A percentile compares a stretch with the other conserved stretches of the same genome.
These are phyloP conservation scores for Cynocephalus volans DNA, from an alignment of 2,113 vertebrate species.

Conservation along the genomic window DNA sequence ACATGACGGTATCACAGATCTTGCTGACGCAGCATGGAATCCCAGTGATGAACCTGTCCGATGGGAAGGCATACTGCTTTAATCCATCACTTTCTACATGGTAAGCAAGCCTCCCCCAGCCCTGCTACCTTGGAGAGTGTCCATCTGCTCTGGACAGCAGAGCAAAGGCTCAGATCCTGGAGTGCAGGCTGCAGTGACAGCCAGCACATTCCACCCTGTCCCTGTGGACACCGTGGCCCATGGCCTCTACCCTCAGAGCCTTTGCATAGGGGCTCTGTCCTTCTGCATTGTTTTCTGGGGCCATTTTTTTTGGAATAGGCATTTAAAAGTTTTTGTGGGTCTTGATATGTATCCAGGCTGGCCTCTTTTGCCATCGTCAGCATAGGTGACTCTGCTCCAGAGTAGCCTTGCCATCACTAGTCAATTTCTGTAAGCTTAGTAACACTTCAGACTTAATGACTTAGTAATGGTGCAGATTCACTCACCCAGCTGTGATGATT, in stretches of 20 bases:
- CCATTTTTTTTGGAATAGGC: background rate
- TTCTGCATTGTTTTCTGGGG: background rate
- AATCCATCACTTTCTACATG: slow-evolving; percentile 94
- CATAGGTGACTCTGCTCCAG: background rate
- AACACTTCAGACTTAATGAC: background rate
- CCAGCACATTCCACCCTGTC: background rate
- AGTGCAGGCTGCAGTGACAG: background rate
- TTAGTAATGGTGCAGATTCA: background rate
- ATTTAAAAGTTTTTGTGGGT: background rate
- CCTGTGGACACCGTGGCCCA: background rate
- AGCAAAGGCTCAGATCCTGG: background rate
- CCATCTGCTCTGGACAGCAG: background rate
- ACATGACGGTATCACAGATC: slow-evolving; percentile 94
- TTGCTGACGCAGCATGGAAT: slow-evolving; percentile 97
- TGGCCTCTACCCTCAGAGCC: background rate
- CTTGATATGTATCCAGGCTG: background rate
- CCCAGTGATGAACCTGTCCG: slow-evolving; percentile 95
- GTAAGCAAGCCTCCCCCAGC: slow-evolving; percentile 85
- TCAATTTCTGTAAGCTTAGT: background rate
- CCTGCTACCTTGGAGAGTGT: background rate
- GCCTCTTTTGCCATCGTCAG: background rate
- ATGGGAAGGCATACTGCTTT: slow-evolving; percentile 98
- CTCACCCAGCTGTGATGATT: background rate
- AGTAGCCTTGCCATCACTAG: background rate
- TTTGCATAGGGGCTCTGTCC: background rate